These are phyloP conservation scores for Sinella curviseta DNA, from an alignment of 1,140 invertebrate species.

Conservation along the genomic window DNA sequence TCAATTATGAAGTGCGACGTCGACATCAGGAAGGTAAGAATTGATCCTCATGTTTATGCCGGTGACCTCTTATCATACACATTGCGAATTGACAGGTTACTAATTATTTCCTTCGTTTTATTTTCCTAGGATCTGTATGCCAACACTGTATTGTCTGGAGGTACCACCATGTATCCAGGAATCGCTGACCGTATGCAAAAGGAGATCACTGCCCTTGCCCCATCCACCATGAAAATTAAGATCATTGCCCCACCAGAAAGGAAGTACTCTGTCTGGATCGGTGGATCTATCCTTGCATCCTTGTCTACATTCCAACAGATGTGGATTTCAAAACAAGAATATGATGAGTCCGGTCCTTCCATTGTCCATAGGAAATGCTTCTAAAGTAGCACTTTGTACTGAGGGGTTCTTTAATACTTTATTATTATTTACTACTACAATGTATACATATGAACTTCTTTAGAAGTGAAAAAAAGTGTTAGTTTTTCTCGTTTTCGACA, in stretches of 20 bases:
- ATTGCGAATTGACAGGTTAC: not conserved
- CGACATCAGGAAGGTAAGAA: conserved; percentile 72
- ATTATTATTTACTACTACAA: conserved; percentile 24
- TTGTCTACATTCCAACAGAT: conserved; percentile 87
- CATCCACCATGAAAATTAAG: conserved; percentile 76
- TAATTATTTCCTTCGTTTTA: not conserved
- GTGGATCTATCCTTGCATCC: conserved; percentile 80
- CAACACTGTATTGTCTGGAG: conserved; percentile 93
- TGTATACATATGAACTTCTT: not conserved
- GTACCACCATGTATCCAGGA: conserved; percentile 96
- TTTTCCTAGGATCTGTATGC: conserved; percentile 83
- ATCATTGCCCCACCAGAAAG: conserved; percentile 77
- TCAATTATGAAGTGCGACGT: conserved; percentile 88
- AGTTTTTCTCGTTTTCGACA: conserved; percentile 3
- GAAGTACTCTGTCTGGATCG: conserved; percentile 87
- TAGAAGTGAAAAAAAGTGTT: not conserved
- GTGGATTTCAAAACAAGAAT: conserved; percentile 96
- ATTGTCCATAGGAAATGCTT: conserved; percentile 93
- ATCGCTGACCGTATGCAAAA: conserved; percentile 77
- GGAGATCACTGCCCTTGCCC: conserved; percentile 74
- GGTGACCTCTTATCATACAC: not conserved
- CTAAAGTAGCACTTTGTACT: conserved; percentile 61
- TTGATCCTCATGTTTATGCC: not conserved
- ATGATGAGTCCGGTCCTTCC: conserved; percentile 88
- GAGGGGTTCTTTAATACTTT: conserved; percentile 18